phyloP scores from a whole-genome alignment of 1,140 invertebrate species.

The Pogonomyrmex californicus region DNA sequence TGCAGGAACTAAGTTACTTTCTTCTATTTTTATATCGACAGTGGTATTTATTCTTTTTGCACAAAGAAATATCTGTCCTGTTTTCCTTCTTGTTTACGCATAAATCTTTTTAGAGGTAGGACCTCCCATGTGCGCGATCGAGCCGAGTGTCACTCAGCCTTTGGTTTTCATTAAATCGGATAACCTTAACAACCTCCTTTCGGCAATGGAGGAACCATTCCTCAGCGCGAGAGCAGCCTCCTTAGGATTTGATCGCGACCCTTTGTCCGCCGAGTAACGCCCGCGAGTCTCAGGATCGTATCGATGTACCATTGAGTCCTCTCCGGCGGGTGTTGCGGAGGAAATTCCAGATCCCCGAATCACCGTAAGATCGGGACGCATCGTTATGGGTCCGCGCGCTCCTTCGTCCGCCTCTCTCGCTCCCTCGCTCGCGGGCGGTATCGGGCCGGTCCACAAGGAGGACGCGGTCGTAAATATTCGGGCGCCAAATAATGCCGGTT shows the following conservation, averaged over 20 bases:
- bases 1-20: background rate
- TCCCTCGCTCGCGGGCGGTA: constrained; percentile 61
- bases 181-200: constrained; percentile 33
- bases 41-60: background rate
- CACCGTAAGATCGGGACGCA: constrained; percentile 81
- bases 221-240: constrained; percentile 47
- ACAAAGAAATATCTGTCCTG: background rate
- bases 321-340: constrained; percentile 51
- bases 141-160: background rate
- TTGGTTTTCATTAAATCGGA: constrained; percentile 27
- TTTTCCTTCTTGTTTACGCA: background rate
- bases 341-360: constrained; percentile 80
- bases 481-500: constrained; percentile 83
- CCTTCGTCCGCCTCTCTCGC: background rate
- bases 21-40: background rate
- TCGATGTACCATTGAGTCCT: constrained; percentile 54
- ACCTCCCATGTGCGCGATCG: background rate
- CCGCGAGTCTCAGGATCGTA: constrained; percentile 70
- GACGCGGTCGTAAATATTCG: constrained; percentile 86
- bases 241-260: constrained; percentile 69
- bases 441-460: constrained; percentile 75
- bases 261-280: constrained; percentile 73
- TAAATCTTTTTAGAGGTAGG: background rate
- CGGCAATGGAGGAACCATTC: background rate
- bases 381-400: constrained; percentile 82